Conservation (phyloP, 2,113 vertebrate species). For the Thymallus thymallus region DNA sequence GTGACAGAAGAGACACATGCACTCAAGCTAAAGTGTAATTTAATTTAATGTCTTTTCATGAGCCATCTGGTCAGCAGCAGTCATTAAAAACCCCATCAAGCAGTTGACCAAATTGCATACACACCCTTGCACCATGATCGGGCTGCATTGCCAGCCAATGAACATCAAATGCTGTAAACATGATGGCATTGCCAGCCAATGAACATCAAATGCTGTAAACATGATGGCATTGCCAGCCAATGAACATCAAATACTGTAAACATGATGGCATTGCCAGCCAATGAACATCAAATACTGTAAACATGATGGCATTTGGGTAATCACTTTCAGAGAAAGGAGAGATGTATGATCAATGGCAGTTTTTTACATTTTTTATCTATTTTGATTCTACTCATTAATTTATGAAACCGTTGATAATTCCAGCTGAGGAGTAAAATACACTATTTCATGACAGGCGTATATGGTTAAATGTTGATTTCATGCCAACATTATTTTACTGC, state of each 20-base stretch:
- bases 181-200: no score
- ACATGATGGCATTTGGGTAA: background rate
- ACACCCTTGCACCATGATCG: background rate
- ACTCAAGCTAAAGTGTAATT: background rate
- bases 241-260: background rate
- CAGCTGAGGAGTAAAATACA: background rate
- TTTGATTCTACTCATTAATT: background rate
- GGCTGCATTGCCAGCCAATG: background rate
- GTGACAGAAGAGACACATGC: background rate
- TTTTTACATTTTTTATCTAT: background rate
- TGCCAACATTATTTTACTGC: background rate
- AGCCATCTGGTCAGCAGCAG: conserved; percentile 18
- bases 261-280: background rate
- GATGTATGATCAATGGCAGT: background rate
- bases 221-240: background rate
- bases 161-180: background rate
- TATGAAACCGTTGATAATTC: background rate
- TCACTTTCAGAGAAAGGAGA: background rate
- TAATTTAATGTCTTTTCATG: background rate
- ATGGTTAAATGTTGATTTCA: background rate
- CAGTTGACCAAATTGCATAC: background rate
- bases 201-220: no score
- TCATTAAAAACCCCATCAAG: conserved; percentile 1
- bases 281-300: background rate
- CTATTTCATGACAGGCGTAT: background rate